phyloP scores from a whole-genome alignment of 2,113 vertebrate genomes.

The Cyanistes caeruleus region DNA sequence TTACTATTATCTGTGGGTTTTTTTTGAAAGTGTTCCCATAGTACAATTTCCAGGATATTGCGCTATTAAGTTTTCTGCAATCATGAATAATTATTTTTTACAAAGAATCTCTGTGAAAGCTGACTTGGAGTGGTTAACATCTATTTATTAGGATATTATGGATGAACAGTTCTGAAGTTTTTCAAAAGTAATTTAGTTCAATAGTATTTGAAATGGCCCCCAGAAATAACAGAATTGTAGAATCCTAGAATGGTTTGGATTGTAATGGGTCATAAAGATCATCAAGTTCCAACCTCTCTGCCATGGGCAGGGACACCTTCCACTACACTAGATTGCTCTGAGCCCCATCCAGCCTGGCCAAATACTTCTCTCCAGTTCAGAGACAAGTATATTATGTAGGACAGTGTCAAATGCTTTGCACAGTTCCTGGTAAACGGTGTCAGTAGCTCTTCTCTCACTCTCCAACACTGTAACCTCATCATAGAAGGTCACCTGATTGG shows the following conservation, averaged over 20 bases:
- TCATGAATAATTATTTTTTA: background rate
- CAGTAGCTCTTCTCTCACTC: background rate
- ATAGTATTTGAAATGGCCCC: background rate
- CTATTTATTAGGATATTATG: background rate
- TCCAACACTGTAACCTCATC: background rate
- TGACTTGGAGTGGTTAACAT: background rate
- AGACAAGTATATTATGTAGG: background rate
- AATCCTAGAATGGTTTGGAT: background rate
- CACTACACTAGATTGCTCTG: background rate
- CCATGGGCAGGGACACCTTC: background rate
- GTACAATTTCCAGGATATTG: background rate
- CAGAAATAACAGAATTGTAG: background rate
- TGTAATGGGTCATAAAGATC: background rate
- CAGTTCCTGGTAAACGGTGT: background rate
- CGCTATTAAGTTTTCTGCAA: background rate
- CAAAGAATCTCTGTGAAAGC: background rate
- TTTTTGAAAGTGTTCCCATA: background rate
- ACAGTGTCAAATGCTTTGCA: background rate
- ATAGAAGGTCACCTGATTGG: background rate
- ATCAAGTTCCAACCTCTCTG: accelerated
- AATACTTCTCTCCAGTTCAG: background rate
- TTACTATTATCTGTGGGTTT: background rate
- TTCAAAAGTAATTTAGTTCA: background rate
- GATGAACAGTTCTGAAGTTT: background rate
- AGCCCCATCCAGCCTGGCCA: background rate